These are phyloP conservation scores for Upupa epops DNA, from an alignment of 2,113 vertebrate genomes.

Conservation along the genomic window DNA sequence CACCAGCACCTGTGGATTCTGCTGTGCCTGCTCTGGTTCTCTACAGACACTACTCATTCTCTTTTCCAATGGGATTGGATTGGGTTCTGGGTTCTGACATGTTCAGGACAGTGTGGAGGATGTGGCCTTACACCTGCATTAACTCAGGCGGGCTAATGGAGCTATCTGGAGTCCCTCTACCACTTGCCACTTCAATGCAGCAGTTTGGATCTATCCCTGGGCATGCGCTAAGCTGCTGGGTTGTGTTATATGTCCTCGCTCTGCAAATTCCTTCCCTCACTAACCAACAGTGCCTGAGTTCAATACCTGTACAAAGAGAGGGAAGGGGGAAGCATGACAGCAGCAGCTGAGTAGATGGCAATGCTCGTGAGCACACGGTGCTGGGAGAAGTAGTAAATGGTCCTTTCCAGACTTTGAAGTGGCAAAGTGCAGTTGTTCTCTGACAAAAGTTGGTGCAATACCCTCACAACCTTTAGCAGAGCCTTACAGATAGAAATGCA, in stretches of 20 bases:
- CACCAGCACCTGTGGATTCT: fast-evolving
- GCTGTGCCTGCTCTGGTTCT: neutral
- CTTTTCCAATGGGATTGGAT: neutral
- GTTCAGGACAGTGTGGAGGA: neutral
- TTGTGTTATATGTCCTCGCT: neutral
- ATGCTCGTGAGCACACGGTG: neutral
- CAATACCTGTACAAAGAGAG: neutral
- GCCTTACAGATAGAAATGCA: neutral
- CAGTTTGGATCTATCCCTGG: neutral
- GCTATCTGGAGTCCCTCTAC: neutral
- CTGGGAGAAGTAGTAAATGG: neutral
- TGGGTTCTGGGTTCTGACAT: neutral
- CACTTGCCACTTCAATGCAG: neutral
- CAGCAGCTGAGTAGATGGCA: neutral
- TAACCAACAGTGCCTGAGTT: neutral
- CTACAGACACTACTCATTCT: neutral
- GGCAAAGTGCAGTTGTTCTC: neutral
- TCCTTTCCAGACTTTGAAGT: neutral
- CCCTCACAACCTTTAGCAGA: neutral
- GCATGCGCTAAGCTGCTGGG: neutral
- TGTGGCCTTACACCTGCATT: neutral
- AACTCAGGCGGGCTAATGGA: neutral
- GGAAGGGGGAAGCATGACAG: neutral
- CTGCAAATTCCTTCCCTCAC: neutral
- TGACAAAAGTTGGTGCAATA: neutral